These are phyloP conservation scores for Drosophila fungiperda DNA, from an alignment of 2,888 invertebrate genomes.

Conservation along the genomic window DNA sequence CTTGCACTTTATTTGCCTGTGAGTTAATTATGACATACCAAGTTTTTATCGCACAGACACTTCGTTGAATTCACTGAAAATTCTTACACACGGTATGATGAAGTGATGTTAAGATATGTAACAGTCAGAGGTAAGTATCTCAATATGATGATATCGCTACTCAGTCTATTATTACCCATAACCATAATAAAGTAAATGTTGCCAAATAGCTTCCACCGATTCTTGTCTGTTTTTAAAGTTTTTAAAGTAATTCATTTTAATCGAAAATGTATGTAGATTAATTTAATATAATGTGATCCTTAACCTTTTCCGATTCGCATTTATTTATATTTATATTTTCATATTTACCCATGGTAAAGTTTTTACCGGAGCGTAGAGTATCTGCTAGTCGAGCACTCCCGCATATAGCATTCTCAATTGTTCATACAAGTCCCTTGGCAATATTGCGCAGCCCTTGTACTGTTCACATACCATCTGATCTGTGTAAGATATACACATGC, in stretches of 20 bases:
- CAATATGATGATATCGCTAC: background rate
- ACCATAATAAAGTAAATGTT: too few species aligned
- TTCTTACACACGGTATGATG: background rate
- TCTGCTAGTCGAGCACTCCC: background rate
- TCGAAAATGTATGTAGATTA: too few species aligned
- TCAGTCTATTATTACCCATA: background rate
- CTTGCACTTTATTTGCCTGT: constrained; percentile 68
- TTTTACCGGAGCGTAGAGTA: background rate
- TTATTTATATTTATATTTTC: too few species aligned
- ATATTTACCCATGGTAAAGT: background rate
- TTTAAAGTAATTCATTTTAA: background rate
- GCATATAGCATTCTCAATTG: background rate
- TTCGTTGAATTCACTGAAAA: constrained; percentile 1
- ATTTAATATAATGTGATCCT: background rate
- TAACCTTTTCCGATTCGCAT: background rate
- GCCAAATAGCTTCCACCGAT: too few species aligned
- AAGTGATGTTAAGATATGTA: background rate
- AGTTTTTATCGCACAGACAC: constrained; percentile 21
- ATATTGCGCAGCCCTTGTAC: constrained; percentile 33
- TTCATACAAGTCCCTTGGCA: constrained; percentile 7
- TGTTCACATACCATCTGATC: constrained; percentile 32
- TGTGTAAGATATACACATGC: constrained; percentile 8
- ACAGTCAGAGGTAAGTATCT: background rate
- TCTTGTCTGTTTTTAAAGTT: background rate
- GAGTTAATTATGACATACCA: constrained; percentile 59